phyloP scores from a whole-genome alignment of 53 echinoderm and acorn worm genomes.

The Patiria pectinifera region DNA sequence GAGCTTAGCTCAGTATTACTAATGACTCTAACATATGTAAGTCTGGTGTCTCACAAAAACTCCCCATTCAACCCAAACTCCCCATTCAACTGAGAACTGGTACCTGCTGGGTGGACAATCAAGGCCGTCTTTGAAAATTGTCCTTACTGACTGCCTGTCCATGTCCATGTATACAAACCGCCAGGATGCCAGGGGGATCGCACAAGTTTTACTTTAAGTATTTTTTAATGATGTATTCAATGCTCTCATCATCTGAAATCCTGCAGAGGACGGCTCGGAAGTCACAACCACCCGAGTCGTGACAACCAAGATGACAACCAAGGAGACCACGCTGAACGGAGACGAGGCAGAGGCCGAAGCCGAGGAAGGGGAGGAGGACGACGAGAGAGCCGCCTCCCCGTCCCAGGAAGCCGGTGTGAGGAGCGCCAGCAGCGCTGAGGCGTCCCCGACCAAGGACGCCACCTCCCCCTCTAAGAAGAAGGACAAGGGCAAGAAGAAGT shows the following conservation, averaged over 20 bases:
- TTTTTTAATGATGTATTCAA: no score
- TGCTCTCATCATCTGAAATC: neutral
- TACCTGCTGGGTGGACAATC: no score
- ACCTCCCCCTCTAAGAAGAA: constrained; percentile 93
- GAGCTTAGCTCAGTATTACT: no score
- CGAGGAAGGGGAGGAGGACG: constrained; percentile 84
- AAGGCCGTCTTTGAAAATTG: no score
- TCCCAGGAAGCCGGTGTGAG: constrained; percentile 60
- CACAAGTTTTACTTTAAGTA: no score
- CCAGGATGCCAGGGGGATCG: no score
- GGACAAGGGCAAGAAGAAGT: constrained; percentile 85
- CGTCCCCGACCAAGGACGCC: constrained; percentile 96
- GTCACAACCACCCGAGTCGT: constrained; percentile 67
- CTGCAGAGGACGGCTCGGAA: constrained; percentile 62
- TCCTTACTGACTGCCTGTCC: no score
- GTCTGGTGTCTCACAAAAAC: no score
- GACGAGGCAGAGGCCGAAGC: constrained; percentile 53
- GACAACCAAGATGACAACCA: constrained; percentile 83
- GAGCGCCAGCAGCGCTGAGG: constrained; percentile 82
- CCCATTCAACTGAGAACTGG: no score
- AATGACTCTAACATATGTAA: no score
- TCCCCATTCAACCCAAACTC: no score
- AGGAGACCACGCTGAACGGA: constrained; percentile 73
- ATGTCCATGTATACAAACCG: no score
- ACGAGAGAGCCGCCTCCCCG: constrained; percentile 73